These are phyloP conservation scores for Wasmannia auropunctata DNA, from an alignment of 1,140 invertebrate genomes.

Conservation along the genomic window DNA sequence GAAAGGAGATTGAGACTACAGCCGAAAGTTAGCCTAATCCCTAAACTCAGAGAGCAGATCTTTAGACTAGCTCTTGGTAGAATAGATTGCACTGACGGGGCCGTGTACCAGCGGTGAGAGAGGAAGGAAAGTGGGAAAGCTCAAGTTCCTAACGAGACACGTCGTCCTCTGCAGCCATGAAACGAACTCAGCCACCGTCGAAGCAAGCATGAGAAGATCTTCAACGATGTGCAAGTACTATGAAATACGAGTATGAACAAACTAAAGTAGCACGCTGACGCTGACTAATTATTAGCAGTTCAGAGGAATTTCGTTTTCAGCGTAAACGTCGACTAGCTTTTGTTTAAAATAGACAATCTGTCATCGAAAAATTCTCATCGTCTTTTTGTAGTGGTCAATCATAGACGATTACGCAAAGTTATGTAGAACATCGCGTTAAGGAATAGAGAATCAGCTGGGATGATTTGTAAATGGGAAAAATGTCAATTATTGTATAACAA, in stretches of 20 bases:
- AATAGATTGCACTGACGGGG: conserved; percentile 61
- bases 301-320: conserved; percentile 69
- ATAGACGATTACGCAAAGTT: neutral
- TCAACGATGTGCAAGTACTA: conserved; percentile 66
- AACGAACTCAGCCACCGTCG: conserved; percentile 78
- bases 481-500: neutral
- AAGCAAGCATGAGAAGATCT: conserved; percentile 65
- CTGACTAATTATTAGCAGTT: conserved; percentile 76
- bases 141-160: conserved; percentile 82
- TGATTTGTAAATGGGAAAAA: neutral
- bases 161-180: conserved; percentile 77
- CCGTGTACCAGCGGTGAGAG: neutral
- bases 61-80: conserved; percentile 65
- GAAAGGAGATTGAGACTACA: neutral
- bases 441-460: neutral
- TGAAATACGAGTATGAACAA: conserved; percentile 80
- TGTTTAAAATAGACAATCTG: conserved; percentile 10
- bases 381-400: conserved; percentile 1
- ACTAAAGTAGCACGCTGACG: conserved; percentile 71
- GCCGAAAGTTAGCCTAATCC: conserved; percentile 78
- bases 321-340: conserved; percentile 26
- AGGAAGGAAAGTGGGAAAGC: conserved; percentile 61
- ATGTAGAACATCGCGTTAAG: conserved; percentile 3
- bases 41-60: conserved; percentile 72
- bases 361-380: conserved; percentile 2